Percentiles rank a stretch among this genome's conserved stretches.
Evolutionary conservation across 64 coral and sea anemone species (phyloP).

Genomic region (Porites lutea): DNA sequence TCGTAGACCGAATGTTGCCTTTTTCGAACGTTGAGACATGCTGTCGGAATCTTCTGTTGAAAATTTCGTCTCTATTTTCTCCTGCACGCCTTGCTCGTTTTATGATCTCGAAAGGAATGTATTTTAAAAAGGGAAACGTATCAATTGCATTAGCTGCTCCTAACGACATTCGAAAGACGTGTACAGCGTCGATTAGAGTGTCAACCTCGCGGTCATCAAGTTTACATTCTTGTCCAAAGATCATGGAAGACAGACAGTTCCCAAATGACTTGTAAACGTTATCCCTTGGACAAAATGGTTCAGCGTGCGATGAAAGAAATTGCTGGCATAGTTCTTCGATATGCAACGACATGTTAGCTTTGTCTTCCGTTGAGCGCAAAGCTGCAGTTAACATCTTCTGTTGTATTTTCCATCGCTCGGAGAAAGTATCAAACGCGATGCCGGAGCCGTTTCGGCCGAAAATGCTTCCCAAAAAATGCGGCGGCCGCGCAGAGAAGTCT

Average conservation of each 20-base stretch:
- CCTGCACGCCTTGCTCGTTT: conserved; percentile 6
- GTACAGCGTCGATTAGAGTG: conserved; percentile 27
- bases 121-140: conserved; percentile 48
- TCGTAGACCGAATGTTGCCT: conserved; percentile 33
- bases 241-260: conserved; percentile 40
- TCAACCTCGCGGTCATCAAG: conserved; percentile 29
- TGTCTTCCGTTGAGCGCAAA: background rate
- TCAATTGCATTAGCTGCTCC: conserved; percentile 70
- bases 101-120: conserved; percentile 54
- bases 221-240: conserved; percentile 46
- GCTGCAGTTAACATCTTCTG: conserved; percentile 42
- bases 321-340: conserved; percentile 25
- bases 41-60: conserved; percentile 62
- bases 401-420: conserved; percentile 18
- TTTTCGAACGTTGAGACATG: conserved; percentile 36
- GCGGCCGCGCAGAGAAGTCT: conserved; percentile 74
- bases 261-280: conserved; percentile 30
- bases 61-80: conserved; percentile 47
- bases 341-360: conserved; percentile 11
- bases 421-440: conserved; percentile 54
- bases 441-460: conserved; percentile 61
- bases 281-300: background rate
- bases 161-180: conserved; percentile 40
- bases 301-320: background rate
- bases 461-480: conserved; percentile 63